These are phyloP conservation scores for Plebejus anna DNA, from an alignment of 2,888 invertebrate genomes.

Conservation along the genomic window DNA sequence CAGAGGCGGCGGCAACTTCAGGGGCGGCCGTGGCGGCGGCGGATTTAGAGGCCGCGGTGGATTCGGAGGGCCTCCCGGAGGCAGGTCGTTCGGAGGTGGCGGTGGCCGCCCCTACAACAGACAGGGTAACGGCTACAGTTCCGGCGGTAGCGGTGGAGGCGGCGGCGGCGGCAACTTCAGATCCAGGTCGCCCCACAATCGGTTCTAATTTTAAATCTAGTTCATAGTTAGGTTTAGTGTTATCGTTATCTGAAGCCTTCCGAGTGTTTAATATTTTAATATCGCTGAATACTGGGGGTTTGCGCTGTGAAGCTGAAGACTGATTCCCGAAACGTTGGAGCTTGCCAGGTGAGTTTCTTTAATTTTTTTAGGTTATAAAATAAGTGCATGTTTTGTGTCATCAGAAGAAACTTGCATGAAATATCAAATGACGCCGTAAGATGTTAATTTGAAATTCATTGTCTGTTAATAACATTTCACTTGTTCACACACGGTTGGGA, in stretches of 20 bases:
- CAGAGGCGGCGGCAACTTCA: conserved; percentile 81
- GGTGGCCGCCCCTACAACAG: conserved; percentile 62
- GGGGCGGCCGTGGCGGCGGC: conserved; percentile 78
- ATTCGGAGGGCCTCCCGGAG: conserved; percentile 67
- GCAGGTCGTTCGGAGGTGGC: conserved; percentile 49
- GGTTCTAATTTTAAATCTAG: conserved; percentile 71
- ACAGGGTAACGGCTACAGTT: conserved; percentile 68
- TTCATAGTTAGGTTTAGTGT: conserved; percentile 77
- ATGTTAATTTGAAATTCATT: neutral
- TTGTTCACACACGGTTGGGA: neutral
- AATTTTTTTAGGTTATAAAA: conserved; percentile 32
- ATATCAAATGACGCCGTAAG: neutral
- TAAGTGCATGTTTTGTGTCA: neutral
- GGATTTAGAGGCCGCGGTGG: conserved; percentile 78
- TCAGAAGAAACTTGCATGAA: neutral
- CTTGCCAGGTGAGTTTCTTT: conserved; percentile 57
- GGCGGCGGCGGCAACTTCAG: conserved; percentile 76
- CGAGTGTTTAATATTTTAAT: conserved; percentile 74
- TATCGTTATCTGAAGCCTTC: conserved; percentile 79
- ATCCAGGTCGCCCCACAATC: conserved; percentile 73
- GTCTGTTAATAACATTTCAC: neutral
- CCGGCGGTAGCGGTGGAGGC: conserved; percentile 61
- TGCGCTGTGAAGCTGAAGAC: conserved; percentile 61
- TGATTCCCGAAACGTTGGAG: conserved; percentile 61
- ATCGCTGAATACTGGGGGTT: conserved; percentile 70